Evolutionary conservation across 1,140 invertebrate genomes (phyloP).

Genomic region (Planococcus citri): DNA sequence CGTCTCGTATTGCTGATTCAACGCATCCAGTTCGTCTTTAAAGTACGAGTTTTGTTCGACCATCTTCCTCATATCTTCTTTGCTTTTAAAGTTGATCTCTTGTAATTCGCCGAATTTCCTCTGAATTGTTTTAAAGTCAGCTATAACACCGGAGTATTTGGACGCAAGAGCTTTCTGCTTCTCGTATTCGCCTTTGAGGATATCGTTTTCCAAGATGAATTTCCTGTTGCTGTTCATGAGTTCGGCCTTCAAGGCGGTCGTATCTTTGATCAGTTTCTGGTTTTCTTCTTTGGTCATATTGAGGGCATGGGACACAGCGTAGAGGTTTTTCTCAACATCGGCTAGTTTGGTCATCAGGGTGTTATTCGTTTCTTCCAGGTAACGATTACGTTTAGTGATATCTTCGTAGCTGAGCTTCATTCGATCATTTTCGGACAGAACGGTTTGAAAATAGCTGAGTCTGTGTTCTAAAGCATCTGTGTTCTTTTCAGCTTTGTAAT

Average conservation of each 20-base stretch:
- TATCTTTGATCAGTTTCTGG: not conserved
- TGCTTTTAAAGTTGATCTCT: not conserved
- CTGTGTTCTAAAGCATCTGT: not conserved
- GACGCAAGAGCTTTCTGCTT: not conserved
- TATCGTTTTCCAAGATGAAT: not conserved
- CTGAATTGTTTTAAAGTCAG: not conserved
- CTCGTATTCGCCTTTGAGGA: not conserved
- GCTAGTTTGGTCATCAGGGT: not conserved
- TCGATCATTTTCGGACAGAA: not conserved
- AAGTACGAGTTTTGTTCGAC: not conserved
- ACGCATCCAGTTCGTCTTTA: not conserved
- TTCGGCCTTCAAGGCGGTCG: not conserved
- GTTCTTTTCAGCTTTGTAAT: conserved; percentile 2
- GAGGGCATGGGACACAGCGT: not conserved
- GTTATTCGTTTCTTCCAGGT: not conserved
- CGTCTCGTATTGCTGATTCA: not conserved
- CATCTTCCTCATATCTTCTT: not conserved
- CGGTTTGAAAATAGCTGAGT: not conserved
- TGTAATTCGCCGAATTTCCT: not conserved
- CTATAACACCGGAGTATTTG: not conserved
- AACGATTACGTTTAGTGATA: not conserved
- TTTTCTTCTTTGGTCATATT: not conserved
- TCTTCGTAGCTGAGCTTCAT: not conserved
- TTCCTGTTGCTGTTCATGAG: not conserved
- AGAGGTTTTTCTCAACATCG: not conserved